Evolutionary conservation across 2,888 invertebrate species (phyloP), one percentile per base, ranked within the genome.

Genomic region (Oithona nana): DNA sequence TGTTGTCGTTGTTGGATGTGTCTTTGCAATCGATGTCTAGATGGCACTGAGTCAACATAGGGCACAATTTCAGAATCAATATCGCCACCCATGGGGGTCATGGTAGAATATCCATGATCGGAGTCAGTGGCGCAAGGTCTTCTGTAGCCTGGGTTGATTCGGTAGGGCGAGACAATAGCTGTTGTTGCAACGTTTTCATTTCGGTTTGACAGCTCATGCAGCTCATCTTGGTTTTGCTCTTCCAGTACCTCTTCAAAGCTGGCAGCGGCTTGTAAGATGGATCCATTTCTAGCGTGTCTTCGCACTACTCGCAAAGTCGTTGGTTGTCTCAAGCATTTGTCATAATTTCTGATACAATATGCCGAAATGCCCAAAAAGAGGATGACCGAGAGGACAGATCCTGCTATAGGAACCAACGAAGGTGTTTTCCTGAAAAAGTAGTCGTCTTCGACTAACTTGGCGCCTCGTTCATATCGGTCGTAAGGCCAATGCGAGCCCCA

Each of bases 21-120:
- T 39, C 39, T 6, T 39, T 39, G 39, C 16, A 39, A 11, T 3
- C 48, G 55, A 11, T 48, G 29, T 11, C 28, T n/a, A 29, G n/a
- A 13, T 20, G 52, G 28, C 29, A 28, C 26, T 22, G 39, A 48
- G 8, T 22, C 59, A n/a, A 8, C n/a, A n/a, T 26, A 54, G 26
- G 54, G 54, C 3, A 24, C 50, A 11, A 56, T 56, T 26, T 62
- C 62, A 16, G 54, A 54, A 24, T 62, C 62, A 3, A 54, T 13
- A 56, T 62, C 62, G 1, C 60, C 60, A 29, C 57, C 28, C 22
- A 59, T 48, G 6, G 87, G 87, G 0, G 88, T 89, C 89, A 89
- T 89, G 0, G 89, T 89, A 2, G 88, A 88, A 73, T 93, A 93
- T 1, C 93, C 93, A 71, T 92, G 88, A 75, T 93, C 93, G 13